Percentiles rank a stretch among this genome's conserved stretches.
phyloP scores from a whole-genome alignment of 2,113 vertebrate species.

The Vulpes ferrilata region DNA sequence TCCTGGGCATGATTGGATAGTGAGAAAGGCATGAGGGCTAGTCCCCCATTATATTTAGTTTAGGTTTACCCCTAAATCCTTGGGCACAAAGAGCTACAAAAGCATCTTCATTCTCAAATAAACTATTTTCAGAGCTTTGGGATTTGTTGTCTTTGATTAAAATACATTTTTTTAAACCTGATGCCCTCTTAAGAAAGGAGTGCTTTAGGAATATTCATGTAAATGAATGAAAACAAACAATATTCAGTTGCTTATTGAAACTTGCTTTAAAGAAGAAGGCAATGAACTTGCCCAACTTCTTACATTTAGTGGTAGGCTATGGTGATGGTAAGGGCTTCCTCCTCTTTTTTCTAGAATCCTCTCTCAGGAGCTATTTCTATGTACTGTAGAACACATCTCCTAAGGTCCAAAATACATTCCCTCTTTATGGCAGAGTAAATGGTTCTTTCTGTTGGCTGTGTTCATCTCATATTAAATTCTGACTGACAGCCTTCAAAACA shows the following conservation, averaged over 20 bases:
- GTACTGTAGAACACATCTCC: neutral
- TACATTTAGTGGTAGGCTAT: neutral
- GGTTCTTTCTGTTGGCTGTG: neutral
- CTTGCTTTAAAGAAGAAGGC: neutral
- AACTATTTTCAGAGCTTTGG: constrained; percentile 29
- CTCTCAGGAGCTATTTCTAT: neutral
- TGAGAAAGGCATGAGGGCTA: neutral
- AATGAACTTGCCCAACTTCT: neutral
- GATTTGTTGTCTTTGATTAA: constrained; percentile 35
- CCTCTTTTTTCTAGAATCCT: neutral
- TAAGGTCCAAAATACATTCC: neutral
- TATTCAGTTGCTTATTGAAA: neutral
- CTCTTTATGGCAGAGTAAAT: neutral
- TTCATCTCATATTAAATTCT: neutral
- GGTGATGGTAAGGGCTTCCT: neutral
- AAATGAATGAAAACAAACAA: neutral
- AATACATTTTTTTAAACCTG: constrained; percentile 5
- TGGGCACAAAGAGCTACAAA: neutral
- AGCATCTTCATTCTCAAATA: neutral
- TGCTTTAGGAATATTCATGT: neutral
- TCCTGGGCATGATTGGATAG: neutral
- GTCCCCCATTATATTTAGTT: constrained; percentile 40
- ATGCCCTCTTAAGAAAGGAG: neutral
- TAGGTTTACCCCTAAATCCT: neutral
- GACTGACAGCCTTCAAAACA: neutral